Base-by-base conservation (phyloP, 2,113 vertebrate genomes). In the Ceyx cyanopectus region DNA sequence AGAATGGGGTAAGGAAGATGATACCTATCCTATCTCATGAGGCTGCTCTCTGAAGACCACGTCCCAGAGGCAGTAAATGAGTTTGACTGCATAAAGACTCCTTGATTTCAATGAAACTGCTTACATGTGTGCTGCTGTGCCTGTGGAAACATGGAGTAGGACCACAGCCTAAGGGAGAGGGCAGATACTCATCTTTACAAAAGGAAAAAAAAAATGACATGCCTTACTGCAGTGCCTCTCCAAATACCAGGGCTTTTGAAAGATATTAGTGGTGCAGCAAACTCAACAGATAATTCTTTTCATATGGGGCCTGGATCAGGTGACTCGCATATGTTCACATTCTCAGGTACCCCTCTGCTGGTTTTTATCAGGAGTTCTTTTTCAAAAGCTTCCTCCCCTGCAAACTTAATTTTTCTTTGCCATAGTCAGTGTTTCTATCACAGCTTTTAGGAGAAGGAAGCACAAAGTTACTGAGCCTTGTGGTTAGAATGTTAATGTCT, bases 271-370 rank as follows among this genome's bases (percentile, higher is more conserved):
- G 34, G 60, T 67, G 60, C 84, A 92, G 86, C 74, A 77, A 92
- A 80, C 81, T 91, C 92, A 56, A 58, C 43, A 70, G 92, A 77
- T 93, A 95, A 92, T 95, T 92, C 75, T 69, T 94, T 93, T 89
- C 79, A 0, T 70, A 77, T 95, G 94, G 75, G 69, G 40, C 60
- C 75, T 89, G 70, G 65, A 70, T 93, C 94, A 93, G 91, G 92
- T 94, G 91, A 94, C 89, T 92, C 48, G 2, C 92, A 93, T 51
- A 80, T 94, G 96, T 93, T 91, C 86, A 56, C 14, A 45, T 93
- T 92, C 87, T 77, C 87, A 91, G 91, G 95, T 94, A 53, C 32
- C 43, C 26, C 43, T 91, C 22, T 86, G 26, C 72, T 81, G 56
- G n/a, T 91, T 87, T 87, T 83, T 91, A 83, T 81, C 76, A 82